Percentiles rank a stretch among this genome's conserved stretches.
These are phyloP conservation scores for Oreochromis niloticus DNA, from an alignment of 2,113 vertebrate species.

Conservation along the genomic window DNA sequence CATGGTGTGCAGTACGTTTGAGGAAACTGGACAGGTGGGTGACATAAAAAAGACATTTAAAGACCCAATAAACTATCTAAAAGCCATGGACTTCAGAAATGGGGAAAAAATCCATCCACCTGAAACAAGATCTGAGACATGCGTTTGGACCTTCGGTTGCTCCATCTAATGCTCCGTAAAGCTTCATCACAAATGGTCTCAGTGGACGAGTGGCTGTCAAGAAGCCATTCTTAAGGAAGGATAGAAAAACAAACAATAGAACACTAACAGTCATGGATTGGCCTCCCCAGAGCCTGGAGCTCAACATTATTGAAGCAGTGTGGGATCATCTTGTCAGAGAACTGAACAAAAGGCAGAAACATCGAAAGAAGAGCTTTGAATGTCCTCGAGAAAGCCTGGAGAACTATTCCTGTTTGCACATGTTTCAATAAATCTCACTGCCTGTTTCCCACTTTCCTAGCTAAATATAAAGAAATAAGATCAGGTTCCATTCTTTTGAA, in stretches of 20 bases:
- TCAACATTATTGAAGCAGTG: not conserved
- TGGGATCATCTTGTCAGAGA: not conserved
- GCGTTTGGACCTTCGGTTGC: not conserved
- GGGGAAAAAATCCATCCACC: not conserved
- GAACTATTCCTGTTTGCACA: not conserved
- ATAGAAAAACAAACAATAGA: not conserved
- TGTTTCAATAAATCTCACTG: not conserved
- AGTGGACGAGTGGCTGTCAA: not conserved
- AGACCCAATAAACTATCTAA: not conserved
- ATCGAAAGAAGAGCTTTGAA: not conserved
- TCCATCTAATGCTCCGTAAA: not conserved
- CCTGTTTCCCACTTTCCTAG: not conserved
- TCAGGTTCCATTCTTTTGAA: not conserved
- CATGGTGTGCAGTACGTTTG: accelerated
- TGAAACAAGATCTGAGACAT: not conserved
- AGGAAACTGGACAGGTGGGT: not conserved
- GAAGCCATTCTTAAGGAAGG: not conserved
- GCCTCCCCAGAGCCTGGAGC: not conserved
- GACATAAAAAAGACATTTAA: not conserved
- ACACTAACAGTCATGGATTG: not conserved
- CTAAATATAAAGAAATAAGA: not conserved
- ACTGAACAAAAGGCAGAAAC: not conserved
- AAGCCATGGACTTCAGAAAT: not conserved
- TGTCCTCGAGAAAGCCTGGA: not conserved
- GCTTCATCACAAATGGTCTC: not conserved